Evolutionary conservation across 2,113 vertebrate genomes (phyloP).

Genomic region (Ophiodon elongatus): DNA sequence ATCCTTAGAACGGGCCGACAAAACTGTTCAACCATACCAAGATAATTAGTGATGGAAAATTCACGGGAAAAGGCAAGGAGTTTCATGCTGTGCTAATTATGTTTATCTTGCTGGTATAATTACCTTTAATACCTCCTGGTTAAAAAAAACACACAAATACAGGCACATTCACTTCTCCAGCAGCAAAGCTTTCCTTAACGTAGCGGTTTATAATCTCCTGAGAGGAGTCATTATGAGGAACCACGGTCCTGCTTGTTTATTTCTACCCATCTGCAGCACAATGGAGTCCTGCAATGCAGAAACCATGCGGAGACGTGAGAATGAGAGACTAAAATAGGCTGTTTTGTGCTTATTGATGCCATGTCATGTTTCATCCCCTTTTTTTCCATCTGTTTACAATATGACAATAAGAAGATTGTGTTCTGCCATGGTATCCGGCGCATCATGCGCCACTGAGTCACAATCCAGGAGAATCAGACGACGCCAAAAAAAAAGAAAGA

Average conservation of each 20-base stretch:
- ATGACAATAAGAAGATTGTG: conserved; percentile 48
- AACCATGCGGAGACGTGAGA: conserved; percentile 25
- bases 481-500: neutral
- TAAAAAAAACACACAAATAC: conserved; percentile 32
- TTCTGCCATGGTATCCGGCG: conserved; percentile 26
- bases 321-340: conserved; percentile 45
- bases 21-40: conserved; percentile 55
- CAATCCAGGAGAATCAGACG: conserved; percentile 30
- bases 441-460: conserved; percentile 42
- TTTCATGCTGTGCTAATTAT: conserved; percentile 70
- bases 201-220: conserved; percentile 51
- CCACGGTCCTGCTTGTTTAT: conserved; percentile 44
- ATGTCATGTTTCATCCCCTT: conserved; percentile 55
- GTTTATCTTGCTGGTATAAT: conserved; percentile 71
- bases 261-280: conserved; percentile 44
- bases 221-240: conserved; percentile 51
- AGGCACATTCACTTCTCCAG: conserved; percentile 31
- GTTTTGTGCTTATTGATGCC: conserved; percentile 55
- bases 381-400: conserved; percentile 50
- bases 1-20: conserved; percentile 35
- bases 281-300: conserved; percentile 45
- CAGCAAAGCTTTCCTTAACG: conserved; percentile 51
- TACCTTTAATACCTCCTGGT: conserved; percentile 68
- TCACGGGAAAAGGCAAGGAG: conserved; percentile 19
- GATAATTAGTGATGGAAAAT: conserved; percentile 60